Evolutionary conservation across 2,797 vertebrate genomes (phyloP).

Genomic region (Galagoides demidoff): DNA sequence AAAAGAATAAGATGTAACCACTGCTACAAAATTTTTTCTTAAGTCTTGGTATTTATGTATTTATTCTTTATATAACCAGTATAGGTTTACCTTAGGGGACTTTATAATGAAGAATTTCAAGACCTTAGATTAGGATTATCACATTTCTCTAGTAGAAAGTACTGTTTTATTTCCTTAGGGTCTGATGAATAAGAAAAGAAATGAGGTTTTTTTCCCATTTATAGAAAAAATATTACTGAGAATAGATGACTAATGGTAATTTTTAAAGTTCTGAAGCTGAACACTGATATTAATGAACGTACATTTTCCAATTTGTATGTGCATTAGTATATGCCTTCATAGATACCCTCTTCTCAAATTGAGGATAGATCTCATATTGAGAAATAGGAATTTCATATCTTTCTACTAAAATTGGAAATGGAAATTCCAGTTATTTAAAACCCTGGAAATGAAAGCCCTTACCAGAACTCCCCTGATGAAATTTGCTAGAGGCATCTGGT

Average conservation of each 20-base stretch:
- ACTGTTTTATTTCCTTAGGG: constrained; percentile 4
- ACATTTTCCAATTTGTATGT: not conserved
- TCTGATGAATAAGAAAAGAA: constrained; percentile 26
- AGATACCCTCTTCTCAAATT: not conserved
- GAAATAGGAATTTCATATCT: constrained; percentile 42
- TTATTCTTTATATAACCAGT: not conserved
- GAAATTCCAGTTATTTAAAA: constrained; percentile 67
- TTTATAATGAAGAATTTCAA: not conserved
- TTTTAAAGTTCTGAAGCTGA: constrained; percentile 11
- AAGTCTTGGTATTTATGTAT: not conserved
- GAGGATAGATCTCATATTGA: not conserved
- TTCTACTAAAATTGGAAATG: constrained; percentile 48
- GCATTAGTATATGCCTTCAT: not conserved
- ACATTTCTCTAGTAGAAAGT: not conserved
- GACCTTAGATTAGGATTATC: not conserved
- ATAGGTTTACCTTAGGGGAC: not conserved
- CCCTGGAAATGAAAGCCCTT: constrained; percentile 52
- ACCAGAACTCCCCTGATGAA: constrained; percentile 59
- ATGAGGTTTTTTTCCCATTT: constrained; percentile 23
- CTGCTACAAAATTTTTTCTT: not conserved
- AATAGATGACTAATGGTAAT: not conserved
- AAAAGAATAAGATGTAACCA: too few relatives aligned
- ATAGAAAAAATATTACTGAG: not conserved
- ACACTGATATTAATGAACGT: not conserved
- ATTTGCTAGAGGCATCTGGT: constrained; percentile 59